phyloP scores from a whole-genome alignment of 2,797 vertebrate genomes.

The Hypotaenidia philippensis region DNA sequence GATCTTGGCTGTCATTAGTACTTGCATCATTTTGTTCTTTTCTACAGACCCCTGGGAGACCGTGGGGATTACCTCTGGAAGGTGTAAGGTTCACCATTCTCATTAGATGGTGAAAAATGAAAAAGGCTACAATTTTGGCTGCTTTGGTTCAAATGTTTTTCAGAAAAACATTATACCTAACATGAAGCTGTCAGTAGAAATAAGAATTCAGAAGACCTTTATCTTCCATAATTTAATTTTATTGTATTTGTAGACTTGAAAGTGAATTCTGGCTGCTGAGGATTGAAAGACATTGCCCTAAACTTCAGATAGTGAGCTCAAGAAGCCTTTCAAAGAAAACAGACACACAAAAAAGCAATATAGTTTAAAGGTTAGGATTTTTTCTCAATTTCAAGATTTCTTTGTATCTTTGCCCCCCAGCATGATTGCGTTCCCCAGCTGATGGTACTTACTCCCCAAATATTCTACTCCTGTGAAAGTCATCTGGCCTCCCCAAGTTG shows the following conservation, averaged over 20 bases:
- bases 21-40: neutral
- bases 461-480: neutral
- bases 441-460: neutral
- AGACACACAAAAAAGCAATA: conserved; percentile 44
- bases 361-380: conserved; percentile 51
- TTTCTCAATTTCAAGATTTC: conserved; percentile 49
- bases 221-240: conserved; percentile 39
- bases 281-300: conserved; percentile 59
- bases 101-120: neutral
- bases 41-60: neutral
- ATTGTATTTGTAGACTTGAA: conserved; percentile 49
- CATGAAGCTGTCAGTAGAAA: neutral
- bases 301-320: conserved; percentile 59
- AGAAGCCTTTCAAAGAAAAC: conserved; percentile 46
- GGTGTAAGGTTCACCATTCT: neutral
- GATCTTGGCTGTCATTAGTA: neutral
- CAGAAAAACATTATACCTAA: neutral
- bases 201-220: conserved; percentile 5
- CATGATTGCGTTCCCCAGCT: neutral
- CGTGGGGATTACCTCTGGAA: neutral
- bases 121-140: neutral
- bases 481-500: neutral
- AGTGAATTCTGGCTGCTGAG: conserved; percentile 47
- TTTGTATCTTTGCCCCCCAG: neutral
- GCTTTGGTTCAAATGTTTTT: neutral